Conservation (phyloP, 2,888 invertebrate species). For the Mantis religiosa region DNA sequence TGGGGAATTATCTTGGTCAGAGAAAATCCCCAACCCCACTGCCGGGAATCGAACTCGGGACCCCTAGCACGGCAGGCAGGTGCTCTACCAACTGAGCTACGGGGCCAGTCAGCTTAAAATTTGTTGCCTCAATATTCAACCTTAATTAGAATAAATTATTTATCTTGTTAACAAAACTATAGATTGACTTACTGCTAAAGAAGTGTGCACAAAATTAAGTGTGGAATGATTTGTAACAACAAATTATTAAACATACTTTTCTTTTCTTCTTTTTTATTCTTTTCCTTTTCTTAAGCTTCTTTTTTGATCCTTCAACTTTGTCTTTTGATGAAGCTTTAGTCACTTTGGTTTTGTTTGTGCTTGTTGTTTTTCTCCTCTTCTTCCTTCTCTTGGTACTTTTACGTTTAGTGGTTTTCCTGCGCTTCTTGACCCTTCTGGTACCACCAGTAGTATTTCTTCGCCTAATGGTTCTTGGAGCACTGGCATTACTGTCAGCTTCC, state of each 20-base stretch:
- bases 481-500: slow-evolving; percentile 28
- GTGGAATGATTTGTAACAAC: too few relatives aligned
- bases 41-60: too few relatives aligned
- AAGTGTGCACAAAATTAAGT: too few relatives aligned
- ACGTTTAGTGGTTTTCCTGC: not conserved
- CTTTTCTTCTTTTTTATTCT: slow-evolving; percentile 27
- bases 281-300: slow-evolving; percentile 27
- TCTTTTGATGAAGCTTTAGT: slow-evolving; percentile 13
- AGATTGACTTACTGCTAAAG: too few relatives aligned
- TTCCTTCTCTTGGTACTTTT: slow-evolving; percentile 3
- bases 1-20: too few relatives aligned
- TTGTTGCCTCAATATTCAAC: too few relatives aligned
- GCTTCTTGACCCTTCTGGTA: not conserved
- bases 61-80: too few relatives aligned
- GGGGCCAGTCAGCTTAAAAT: too few relatives aligned
- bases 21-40: too few relatives aligned
- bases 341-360: slow-evolving; percentile 37
- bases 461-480: not conserved
- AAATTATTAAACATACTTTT: slow-evolving; percentile 2
- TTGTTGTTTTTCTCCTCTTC: slow-evolving; percentile 37
- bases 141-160: too few relatives aligned
- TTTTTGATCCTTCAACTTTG: slow-evolving; percentile 14
- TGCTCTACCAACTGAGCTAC: too few relatives aligned
- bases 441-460: not conserved
- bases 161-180: too few relatives aligned